Evolutionary conservation across 2,888 invertebrate genomes (phyloP).

Genomic region (Tenthredo amoena): DNA sequence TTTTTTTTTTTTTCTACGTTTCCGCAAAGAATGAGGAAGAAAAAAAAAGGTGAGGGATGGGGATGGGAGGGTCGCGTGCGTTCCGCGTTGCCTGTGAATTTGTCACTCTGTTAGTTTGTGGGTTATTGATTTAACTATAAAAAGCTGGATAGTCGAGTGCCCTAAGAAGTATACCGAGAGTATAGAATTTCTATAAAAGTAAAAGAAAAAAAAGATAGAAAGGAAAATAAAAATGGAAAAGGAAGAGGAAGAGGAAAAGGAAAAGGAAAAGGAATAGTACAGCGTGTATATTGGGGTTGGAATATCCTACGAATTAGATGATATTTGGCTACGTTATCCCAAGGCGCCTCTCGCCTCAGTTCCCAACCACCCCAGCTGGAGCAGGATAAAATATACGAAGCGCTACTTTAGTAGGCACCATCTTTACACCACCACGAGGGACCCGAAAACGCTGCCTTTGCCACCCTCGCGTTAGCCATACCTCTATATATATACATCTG

Average conservation of each 20-base stretch:
- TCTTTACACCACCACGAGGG: slow-evolving; percentile 15
- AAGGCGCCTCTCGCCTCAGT: not conserved
- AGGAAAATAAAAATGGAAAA: not conserved
- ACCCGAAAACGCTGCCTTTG: slow-evolving; percentile 14
- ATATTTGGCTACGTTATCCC: slow-evolving; percentile 31
- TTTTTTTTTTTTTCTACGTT: not conserved
- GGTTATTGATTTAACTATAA: slow-evolving; percentile 26
- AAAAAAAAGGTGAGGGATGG: not conserved
- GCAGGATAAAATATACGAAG: slow-evolving; percentile 40
- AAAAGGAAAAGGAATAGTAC: not conserved
- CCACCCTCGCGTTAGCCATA: slow-evolving; percentile 3
- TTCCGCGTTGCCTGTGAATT: slow-evolving; percentile 6
- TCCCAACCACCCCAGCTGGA: slow-evolving; percentile 2
- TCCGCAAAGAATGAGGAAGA: not conserved
- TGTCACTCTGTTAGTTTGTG: slow-evolving; percentile 7
- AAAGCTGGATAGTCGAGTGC: slow-evolving; percentile 6
- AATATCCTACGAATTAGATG: slow-evolving; percentile 36
- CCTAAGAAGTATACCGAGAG: not conserved
- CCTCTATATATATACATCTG: not conserved
- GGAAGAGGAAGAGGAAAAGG: not conserved
- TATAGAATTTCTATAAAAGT: slow-evolving; percentile 2
- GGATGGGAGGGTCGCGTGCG: not conserved
- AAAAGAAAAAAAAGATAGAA: not conserved
- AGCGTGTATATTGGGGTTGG: slow-evolving; percentile 17
- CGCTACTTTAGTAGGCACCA: slow-evolving; percentile 6